phyloP scores from a whole-genome alignment of 1,140 invertebrate genomes.

The Sarcophaga bullata region DNA sequence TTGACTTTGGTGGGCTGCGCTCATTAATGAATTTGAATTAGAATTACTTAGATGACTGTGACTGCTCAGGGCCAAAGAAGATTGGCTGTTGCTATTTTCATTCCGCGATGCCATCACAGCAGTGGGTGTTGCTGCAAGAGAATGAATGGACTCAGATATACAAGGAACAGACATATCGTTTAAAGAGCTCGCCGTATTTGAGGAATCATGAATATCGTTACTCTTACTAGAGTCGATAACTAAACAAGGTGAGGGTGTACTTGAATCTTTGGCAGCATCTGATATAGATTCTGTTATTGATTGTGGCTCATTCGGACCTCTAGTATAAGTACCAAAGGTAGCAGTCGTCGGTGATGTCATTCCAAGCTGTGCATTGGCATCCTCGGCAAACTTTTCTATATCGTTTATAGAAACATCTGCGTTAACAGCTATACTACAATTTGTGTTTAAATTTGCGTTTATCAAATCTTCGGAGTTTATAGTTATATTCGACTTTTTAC shows the following conservation, averaged over 20 bases:
- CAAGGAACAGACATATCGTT: slow-evolving; percentile 45
- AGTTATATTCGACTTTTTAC: slow-evolving; percentile 25
- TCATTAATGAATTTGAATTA: slow-evolving; percentile 52
- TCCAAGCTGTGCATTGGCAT: slow-evolving; percentile 33
- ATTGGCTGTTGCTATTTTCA: slow-evolving; percentile 40
- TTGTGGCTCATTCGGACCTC: slow-evolving; percentile 1
- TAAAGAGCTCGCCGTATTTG: slow-evolving; percentile 54
- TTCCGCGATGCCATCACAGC: neutral
- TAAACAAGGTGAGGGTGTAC: slow-evolving; percentile 59
- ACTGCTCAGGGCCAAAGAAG: slow-evolving; percentile 26
- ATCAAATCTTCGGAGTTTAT: slow-evolving; percentile 29
- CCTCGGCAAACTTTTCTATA: slow-evolving; percentile 31
- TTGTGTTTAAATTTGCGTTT: slow-evolving; percentile 38
- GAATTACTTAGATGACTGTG: slow-evolving; percentile 39
- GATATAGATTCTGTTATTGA: neutral
- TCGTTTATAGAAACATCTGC: slow-evolving; percentile 39
- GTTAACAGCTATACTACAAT: slow-evolving; percentile 47
- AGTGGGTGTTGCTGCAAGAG: slow-evolving; percentile 2
- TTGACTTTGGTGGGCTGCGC: slow-evolving; percentile 1
- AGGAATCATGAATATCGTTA: slow-evolving; percentile 58
- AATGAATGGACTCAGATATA: slow-evolving; percentile 39
- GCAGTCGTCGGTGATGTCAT: slow-evolving; percentile 8
- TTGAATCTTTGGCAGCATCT: slow-evolving; percentile 53
- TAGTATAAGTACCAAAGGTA: neutral
- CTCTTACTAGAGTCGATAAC: slow-evolving; percentile 61